Base-by-base conservation (phyloP, 2,113 vertebrate genomes). In the Xiphophorus couchianus region DNA sequence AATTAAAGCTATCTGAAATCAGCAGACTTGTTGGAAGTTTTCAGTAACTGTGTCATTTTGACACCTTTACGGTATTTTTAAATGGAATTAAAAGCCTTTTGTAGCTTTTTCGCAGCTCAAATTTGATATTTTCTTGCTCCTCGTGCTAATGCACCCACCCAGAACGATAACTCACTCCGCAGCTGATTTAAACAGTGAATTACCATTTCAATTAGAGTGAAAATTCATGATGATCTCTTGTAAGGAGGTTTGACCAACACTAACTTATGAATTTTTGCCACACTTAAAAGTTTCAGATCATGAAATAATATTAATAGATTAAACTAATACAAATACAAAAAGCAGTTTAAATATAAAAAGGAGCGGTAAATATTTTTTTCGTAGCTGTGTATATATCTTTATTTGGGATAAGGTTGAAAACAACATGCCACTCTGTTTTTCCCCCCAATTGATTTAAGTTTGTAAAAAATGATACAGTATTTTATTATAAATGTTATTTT, bases 1-100 rank as follows among this genome's bases (percentile, higher is more conserved):
- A 44, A 74, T 51, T 65, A 22, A 66, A 63, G 19, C 44, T 66
- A 10, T 69, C 33, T 15, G 7, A 29, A 67, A 71, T 68, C 66
- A 25, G 22, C 29, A 66, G 12, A 28, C 63, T 31, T 12, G 4
- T 70, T 28, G 76, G 69, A 71, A 60, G 35, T 58, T 5, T 17
- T 69, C 25, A 42, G 14, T 9, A 14, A 19, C 51, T 62, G 30
- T 29, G 30, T 42, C 15, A 27, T 75, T 31, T 37, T 37, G 54
- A 10, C 39, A 60, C n/a, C 73, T n/a, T 2, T 30, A 69, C 33
- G 64, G 35, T 69, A 3, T 62, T 4, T 61, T 60, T 28, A 1
- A 60, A 58, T 14, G 7, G 62, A 42, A 71, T 62, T 66, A 10
- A 39, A 33, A 1, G n/a, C 60, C 66, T 51, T 42, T 6, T 2